These are phyloP conservation scores for Sebastes matsubarae DNA, from an alignment of 2,797 vertebrate genomes.

Conservation along the genomic window DNA sequence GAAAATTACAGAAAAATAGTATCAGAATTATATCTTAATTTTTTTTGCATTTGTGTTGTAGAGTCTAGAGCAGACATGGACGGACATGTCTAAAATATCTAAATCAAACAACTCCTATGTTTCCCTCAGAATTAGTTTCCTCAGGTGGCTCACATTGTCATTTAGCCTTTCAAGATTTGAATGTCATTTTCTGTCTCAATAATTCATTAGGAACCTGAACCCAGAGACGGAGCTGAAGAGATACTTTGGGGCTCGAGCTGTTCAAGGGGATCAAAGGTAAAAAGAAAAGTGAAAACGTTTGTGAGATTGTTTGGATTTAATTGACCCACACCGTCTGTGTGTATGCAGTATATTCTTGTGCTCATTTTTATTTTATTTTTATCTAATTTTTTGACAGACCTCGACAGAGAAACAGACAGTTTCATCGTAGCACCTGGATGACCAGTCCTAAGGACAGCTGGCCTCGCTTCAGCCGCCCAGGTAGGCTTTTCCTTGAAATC, in stretches of 20 bases:
- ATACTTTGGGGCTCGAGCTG: constrained; percentile 95
- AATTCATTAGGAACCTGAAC: constrained; percentile 90
- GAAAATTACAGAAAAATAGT: background rate
- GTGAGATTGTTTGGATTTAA: background rate
- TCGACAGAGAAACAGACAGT: constrained; percentile 90
- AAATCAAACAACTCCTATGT: background rate
- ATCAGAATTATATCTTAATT: background rate
- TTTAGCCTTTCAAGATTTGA: background rate
- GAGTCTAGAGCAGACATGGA: background rate
- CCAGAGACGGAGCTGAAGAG: constrained; percentile 96
- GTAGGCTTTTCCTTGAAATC: constrained; percentile 64
- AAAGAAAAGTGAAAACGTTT: constrained; percentile 14
- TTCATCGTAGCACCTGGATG: constrained; percentile 92
- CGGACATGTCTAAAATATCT: background rate
- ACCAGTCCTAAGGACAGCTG: constrained; percentile 91
- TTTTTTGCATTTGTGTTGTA: background rate
- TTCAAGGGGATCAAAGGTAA: constrained; percentile 96
- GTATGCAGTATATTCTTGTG: background rate
- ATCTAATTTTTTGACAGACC: constrained; percentile 73
- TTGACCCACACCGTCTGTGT: background rate
- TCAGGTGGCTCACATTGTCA: background rate
- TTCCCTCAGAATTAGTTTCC: background rate
- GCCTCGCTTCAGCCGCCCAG: constrained; percentile 95
- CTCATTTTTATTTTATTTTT: background rate
- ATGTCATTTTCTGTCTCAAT: constrained; percentile 10